Percentiles rank a stretch among this genome's conserved stretches.
Conservation (phyloP, 2,888 invertebrate species). For the Luperina testacea region DNA sequence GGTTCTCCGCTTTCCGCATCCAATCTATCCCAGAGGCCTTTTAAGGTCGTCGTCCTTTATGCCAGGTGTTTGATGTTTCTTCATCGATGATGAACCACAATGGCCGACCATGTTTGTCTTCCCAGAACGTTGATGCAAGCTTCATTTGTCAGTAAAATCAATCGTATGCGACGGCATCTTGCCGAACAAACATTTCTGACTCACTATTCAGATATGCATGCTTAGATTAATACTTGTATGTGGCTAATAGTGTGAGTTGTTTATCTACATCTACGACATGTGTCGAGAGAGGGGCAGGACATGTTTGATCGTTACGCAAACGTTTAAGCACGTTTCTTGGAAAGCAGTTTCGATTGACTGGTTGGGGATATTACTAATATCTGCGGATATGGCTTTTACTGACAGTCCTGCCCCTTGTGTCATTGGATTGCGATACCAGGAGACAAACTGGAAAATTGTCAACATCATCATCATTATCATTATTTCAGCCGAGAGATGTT, state of each 20-base stretch:
- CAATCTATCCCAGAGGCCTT: not conserved
- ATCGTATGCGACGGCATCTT: slow-evolving; percentile 44
- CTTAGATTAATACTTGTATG: slow-evolving; percentile 6
- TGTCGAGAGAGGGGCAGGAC: not conserved
- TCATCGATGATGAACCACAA: slow-evolving; percentile 16
- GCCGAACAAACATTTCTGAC: slow-evolving; percentile 42
- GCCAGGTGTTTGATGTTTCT: not conserved
- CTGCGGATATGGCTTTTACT: not conserved
- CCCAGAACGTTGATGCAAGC: slow-evolving; percentile 19
- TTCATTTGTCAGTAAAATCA: slow-evolving; percentile 43
- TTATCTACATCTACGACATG: slow-evolving; percentile 3
- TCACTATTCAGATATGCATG: slow-evolving; percentile 27
- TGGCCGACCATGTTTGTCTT: slow-evolving; percentile 19
- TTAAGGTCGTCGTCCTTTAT: not conserved
- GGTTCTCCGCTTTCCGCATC: too few species aligned
- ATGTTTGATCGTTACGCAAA: not conserved
- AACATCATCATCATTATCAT: not conserved
- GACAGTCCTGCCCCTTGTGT: too few species aligned
- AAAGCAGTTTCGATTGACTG: not conserved
- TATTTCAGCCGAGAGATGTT: not conserved
- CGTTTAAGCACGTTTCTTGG: not conserved
- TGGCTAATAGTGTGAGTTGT: slow-evolving; percentile 5
- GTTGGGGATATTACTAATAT: not conserved
- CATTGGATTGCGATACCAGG: not conserved
- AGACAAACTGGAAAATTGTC: not conserved